These are phyloP conservation scores for Escarpia spicata DNA, from an alignment of 2,888 invertebrate species.

Conservation along the genomic window DNA sequence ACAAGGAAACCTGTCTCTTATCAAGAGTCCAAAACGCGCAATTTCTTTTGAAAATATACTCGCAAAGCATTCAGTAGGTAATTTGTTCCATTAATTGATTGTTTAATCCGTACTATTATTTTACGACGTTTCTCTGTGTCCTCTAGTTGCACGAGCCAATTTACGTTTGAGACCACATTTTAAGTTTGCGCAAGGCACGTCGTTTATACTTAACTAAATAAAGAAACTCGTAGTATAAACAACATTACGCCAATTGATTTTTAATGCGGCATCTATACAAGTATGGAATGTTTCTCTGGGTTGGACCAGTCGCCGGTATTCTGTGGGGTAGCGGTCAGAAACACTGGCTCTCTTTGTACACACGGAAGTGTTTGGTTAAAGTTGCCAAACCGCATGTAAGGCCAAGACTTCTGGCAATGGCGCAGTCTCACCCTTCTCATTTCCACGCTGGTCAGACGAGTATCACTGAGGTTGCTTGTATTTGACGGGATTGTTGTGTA, in stretches of 20 bases:
- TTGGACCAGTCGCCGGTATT: not conserved
- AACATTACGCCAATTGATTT: not conserved
- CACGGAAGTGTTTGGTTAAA: not conserved
- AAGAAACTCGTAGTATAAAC: not conserved
- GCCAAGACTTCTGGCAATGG: not conserved
- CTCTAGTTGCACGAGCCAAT: too few relatives aligned
- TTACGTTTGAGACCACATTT: not conserved
- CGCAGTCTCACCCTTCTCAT: not conserved
- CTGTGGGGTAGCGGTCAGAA: not conserved
- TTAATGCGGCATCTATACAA: not conserved
- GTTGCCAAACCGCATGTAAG: not conserved
- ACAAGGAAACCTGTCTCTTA: too few relatives aligned
- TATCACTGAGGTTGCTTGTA: too few relatives aligned
- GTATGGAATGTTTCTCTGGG: not conserved
- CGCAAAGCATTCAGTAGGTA: too few relatives aligned
- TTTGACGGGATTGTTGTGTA: too few relatives aligned
- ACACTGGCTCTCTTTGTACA: not conserved
- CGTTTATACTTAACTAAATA: not conserved
- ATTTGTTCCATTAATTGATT: too few relatives aligned
- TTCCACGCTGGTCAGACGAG: not conserved
- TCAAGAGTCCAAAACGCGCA: too few relatives aligned
- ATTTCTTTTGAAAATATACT: too few relatives aligned
- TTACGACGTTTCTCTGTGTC: too few relatives aligned
- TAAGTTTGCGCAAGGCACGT: not conserved
- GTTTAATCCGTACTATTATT: too few relatives aligned